Base-by-base conservation (phyloP, 1,140 invertebrate genomes). In the Melipona quadrifasciata region DNA sequence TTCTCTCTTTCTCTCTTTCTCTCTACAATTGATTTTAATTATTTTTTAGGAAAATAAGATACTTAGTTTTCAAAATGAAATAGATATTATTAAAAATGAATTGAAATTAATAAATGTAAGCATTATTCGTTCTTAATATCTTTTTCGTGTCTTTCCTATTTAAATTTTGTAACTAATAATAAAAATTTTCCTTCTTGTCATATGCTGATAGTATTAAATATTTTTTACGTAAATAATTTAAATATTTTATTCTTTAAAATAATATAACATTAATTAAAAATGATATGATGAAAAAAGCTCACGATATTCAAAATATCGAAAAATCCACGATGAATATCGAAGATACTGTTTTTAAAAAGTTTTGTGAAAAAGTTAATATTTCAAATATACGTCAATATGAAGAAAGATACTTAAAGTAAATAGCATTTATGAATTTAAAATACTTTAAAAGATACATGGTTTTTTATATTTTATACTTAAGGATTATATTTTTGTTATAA, bases 301-400 rank as follows among this genome's bases (percentile, higher is more conserved):
- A 96, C 70, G 96, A 97, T 91, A 98, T 99, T 87, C 96, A 98
- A 92, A 96, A 97, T 90, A 96, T 65, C 12, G 64, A 65, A 31
- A 16, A 31, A 31, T 65, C 64, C 8, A 65, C 31, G 27, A 65
- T 17, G 14, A 16, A 65, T 31, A 65, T 99, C 1, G 98, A 99
- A 94, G 98, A 99, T 95, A 96, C 97, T 80, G 97, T 99, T 12
- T 99, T 99, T 95, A 95, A 96, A 19, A 96, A 97, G 61, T 99
- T 99, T 95, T 99, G 99, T 93, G 92, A 95, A 64, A 96, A 97
- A 90, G 97, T 99, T 93, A 98, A 98, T 31, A 98, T 99, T 16
- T 96, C 96, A 74, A 99, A 99, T 95, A 99, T 99, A 90, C 96
- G 98, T 16, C 97, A 99, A 92, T 99, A 99, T 94, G 99, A 99